phyloP scores from a whole-genome alignment of 2,888 invertebrate genomes.

The Dysmachus trigonus region DNA sequence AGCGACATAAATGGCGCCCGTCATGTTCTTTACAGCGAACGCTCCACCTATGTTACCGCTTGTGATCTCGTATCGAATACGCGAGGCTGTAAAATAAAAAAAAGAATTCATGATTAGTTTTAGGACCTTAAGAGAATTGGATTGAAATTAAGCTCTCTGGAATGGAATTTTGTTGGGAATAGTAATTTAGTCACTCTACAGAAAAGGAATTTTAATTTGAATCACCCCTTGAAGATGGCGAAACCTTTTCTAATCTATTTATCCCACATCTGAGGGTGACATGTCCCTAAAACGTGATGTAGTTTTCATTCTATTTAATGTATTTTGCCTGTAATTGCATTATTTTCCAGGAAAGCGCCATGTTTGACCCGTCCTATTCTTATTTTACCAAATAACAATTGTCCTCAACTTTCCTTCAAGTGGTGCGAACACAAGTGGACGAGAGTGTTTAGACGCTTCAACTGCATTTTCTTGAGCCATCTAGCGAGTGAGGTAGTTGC shows the following conservation, averaged over 20 bases:
- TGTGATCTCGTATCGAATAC: constrained; percentile 99
- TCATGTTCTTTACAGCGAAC: constrained; percentile 97
- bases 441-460: neutral
- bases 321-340: neutral
- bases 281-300: neutral
- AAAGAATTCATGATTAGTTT: neutral
- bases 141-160: neutral
- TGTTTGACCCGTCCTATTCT: neutral
- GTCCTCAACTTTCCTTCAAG: neutral
- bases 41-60: constrained; percentile 99
- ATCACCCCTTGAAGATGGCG: neutral
- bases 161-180: neutral
- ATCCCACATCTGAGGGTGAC: neutral
- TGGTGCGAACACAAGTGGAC: neutral
- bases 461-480: neutral
- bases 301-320: neutral
- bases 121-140: neutral
- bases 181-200: neutral
- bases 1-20: constrained; percentile 97
- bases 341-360: neutral
- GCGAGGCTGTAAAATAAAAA: constrained; percentile 78
- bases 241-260: neutral
- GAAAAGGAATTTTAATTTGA: neutral
- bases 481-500: neutral
- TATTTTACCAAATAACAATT: neutral